Percentiles rank a stretch among this genome's conserved stretches.
Evolutionary conservation across 2,797 vertebrate genomes (phyloP).

Genomic region (Toxotes lorentzi): DNA sequence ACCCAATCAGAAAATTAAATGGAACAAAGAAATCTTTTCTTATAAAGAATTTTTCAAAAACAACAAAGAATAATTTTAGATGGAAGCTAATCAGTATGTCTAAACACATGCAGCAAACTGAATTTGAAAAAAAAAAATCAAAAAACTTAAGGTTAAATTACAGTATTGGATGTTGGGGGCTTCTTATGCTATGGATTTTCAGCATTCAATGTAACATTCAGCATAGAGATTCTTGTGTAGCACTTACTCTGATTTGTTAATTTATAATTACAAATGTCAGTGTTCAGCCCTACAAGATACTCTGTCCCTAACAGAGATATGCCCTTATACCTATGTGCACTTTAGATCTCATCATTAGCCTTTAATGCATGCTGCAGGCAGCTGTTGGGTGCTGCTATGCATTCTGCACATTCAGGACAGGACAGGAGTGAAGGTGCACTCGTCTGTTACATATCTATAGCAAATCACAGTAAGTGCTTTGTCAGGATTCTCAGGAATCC

Average conservation of each 20-base stretch:
- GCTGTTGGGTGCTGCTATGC: slow-evolving; percentile 35
- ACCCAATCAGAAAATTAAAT: neutral
- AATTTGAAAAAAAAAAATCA: too few relatives aligned
- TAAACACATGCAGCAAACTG: neutral
- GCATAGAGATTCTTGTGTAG: neutral
- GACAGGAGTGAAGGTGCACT: slow-evolving; percentile 42
- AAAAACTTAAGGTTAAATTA: neutral
- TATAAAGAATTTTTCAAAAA: neutral
- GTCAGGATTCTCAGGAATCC: slow-evolving; percentile 48
- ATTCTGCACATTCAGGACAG: slow-evolving; percentile 43
- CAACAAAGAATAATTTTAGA: neutral
- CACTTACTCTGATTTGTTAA: neutral
- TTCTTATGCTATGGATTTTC: neutral
- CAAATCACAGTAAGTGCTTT: slow-evolving; percentile 54
- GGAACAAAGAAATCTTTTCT: neutral
- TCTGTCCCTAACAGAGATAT: neutral
- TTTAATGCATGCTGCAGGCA: slow-evolving; percentile 61
- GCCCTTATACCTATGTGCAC: slow-evolving; percentile 21
- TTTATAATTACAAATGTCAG: neutral
- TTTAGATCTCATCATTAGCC: slow-evolving; percentile 58
- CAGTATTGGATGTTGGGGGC: too few relatives aligned
- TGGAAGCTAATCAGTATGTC: neutral
- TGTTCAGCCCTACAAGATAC: neutral
- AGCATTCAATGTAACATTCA: neutral
- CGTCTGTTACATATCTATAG: slow-evolving; percentile 51